phyloP scores from a whole-genome alignment of 2,888 invertebrate genomes.

The Melipona bicolor region DNA sequence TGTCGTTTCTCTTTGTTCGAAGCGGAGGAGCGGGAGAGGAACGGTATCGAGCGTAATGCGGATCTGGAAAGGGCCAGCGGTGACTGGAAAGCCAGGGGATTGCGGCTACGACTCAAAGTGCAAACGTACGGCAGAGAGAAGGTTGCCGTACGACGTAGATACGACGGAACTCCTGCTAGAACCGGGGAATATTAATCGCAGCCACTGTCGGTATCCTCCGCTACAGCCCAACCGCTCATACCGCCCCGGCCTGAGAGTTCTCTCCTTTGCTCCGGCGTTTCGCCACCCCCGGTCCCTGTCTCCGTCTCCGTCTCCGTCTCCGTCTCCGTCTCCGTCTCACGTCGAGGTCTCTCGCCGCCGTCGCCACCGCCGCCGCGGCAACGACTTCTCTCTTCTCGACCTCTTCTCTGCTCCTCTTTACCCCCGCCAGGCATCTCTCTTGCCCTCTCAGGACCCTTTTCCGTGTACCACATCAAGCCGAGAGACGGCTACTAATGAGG shows the following conservation, averaged over 20 bases:
- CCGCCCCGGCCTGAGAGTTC: constrained; percentile 30
- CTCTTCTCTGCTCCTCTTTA: constrained; percentile 28
- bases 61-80: constrained; percentile 51
- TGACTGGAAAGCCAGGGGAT: constrained; percentile 45
- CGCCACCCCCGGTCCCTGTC: constrained; percentile 28
- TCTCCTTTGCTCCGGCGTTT: constrained; percentile 37
- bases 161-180: constrained; percentile 71
- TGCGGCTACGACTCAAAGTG: constrained; percentile 64
- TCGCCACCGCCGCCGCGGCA: neutral
- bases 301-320: neutral
- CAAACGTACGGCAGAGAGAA: constrained; percentile 58
- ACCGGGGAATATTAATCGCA: constrained; percentile 80
- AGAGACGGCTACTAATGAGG: constrained; percentile 80
- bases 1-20: constrained; percentile 31
- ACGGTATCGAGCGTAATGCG: constrained; percentile 52
- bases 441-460: constrained; percentile 61
- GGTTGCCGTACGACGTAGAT: constrained; percentile 62
- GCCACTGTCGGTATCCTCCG: constrained; percentile 73
- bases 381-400: constrained; percentile 41
- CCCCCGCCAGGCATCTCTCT: constrained; percentile 32
- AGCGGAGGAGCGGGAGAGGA: neutral
- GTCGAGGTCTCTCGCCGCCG: too few species aligned
- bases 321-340: neutral
- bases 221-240: constrained; percentile 38
- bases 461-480: constrained; percentile 71